A percentile compares a stretch with the other conserved stretches of the same genome.
phyloP scores from a whole-genome alignment of 2,888 invertebrate genomes.

The Mythimna impura region DNA sequence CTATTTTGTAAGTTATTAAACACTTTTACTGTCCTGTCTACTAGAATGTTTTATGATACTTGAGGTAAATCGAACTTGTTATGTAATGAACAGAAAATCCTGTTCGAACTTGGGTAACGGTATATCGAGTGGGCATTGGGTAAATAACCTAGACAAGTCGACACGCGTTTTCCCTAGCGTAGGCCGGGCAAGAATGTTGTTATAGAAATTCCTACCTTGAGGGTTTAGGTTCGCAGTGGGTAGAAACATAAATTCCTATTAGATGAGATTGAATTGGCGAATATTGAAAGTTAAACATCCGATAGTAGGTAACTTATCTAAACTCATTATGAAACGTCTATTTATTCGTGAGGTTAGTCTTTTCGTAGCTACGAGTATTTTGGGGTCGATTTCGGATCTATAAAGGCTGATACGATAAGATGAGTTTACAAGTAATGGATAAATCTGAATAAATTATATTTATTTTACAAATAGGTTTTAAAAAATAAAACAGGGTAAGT shows the following conservation, averaged over 20 bases:
- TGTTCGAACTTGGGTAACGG: conserved; percentile 39
- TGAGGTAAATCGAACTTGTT: conserved; percentile 35
- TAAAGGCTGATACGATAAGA: background rate
- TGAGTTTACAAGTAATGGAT: background rate
- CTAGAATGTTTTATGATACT: conserved; percentile 24
- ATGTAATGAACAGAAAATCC: conserved; percentile 33
- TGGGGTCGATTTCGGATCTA: background rate
- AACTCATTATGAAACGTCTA: conserved; percentile 9
- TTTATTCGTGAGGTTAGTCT: background rate
- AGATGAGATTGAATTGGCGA: conserved; percentile 36
- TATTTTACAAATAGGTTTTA: too few species aligned
- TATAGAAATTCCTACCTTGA: conserved; percentile 52
- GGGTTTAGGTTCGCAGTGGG: conserved; percentile 24
- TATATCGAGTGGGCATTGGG: conserved; percentile 34
- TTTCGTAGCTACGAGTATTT: conserved; percentile 19
- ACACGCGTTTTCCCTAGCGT: conserved; percentile 42
- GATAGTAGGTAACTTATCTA: conserved; percentile 16
- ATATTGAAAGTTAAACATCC: conserved; percentile 40
- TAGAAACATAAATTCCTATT: conserved; percentile 37
- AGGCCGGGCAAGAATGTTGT: conserved; percentile 53
- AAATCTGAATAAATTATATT: background rate
- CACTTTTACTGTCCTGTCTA: background rate
- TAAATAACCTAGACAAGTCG: conserved; percentile 33
- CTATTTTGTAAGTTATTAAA: conserved; percentile 2
- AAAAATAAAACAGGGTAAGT: too few species aligned